These are phyloP conservation scores for Ophonus ardosiacus DNA, from an alignment of 2,888 invertebrate genomes.

Conservation along the genomic window DNA sequence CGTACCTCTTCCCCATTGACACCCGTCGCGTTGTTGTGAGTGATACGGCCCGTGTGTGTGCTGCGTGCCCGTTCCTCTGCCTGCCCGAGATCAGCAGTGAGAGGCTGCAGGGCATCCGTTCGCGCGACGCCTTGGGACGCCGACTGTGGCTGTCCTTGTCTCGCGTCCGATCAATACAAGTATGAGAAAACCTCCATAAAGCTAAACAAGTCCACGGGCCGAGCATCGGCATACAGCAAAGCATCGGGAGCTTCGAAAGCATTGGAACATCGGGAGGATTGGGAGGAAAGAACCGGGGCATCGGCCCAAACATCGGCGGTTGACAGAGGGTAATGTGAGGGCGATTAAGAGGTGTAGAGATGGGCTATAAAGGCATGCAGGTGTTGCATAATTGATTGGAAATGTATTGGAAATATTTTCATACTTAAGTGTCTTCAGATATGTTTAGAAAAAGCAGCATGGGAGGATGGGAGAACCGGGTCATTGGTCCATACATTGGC, in stretches of 20 bases:
- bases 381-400: too few species aligned
- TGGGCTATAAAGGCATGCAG: too few species aligned
- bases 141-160: constrained; percentile 37
- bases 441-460: too few species aligned
- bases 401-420: too few species aligned
- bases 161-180: constrained; percentile 61
- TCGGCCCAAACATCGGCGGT: too few species aligned
- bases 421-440: too few species aligned
- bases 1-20: not conserved
- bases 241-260: not conserved
- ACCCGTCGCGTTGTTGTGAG: not conserved
- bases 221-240: too few species aligned
- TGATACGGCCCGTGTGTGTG: not conserved
- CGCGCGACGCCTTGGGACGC: not conserved
- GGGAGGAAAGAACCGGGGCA: too few species aligned
- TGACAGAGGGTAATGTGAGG: too few species aligned
- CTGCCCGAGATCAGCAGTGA: constrained; percentile 61
- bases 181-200: constrained; percentile 64
- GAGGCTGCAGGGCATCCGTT: constrained; percentile 38
- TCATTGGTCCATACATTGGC: too few species aligned
- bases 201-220: constrained; percentile 62
- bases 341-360: too few species aligned
- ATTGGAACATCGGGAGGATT: not conserved
- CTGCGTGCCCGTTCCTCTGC: constrained; percentile 38
- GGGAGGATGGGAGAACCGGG: too few species aligned